Base-by-base conservation (phyloP, 1,140 invertebrate genomes). In the Calephelis nemesis region DNA sequence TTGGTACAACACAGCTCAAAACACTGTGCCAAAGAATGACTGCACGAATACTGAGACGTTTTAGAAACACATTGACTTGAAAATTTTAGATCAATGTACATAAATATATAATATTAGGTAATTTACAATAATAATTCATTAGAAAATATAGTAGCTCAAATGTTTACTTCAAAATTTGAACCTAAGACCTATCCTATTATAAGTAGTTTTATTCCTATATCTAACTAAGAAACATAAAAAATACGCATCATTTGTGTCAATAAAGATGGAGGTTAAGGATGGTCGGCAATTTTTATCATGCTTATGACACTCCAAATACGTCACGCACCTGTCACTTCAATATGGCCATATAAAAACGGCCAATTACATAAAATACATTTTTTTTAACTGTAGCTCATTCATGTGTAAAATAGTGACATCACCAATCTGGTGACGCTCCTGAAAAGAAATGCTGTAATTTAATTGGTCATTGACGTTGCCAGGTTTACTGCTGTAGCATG, bases 61-160 rank as follows among this genome's bases (percentile, higher is more conserved):
- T 52, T 58, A 63, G 45, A 47, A 13, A 47, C 62, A 47, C 62
- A 63, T 63, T 73, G 69, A 69, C 65, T 62, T 68, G 58, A 50
- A 70, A 63, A 78, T 77, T 89, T 87, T 87, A 86, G 84, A 87
- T 74, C 80, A 75, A 82, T 89, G 87, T 89, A 89, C 87, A 89
- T 89, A 88, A 82, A 69, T 85, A 87, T 87, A 86, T 76, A 84
- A 83, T 83, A 85, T 72, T 81, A 76, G 71, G 67, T 81, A 84
- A 85, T 77, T 79, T 76, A 83, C 72, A 77, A 76, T 68, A 72
- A 77, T 77, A 82, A 87, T 75, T 79, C 81, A 76, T 76, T 89
- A 85, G 82, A 78, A 63, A 76, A 71, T 85, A 84, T 71, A 71
- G 84, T 88, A 88, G 85, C 79, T 88, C 84, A 86, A 84, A 86